Base-by-base conservation (phyloP, 2,888 invertebrate species). In the Rhimphoctona megacephalus region DNA sequence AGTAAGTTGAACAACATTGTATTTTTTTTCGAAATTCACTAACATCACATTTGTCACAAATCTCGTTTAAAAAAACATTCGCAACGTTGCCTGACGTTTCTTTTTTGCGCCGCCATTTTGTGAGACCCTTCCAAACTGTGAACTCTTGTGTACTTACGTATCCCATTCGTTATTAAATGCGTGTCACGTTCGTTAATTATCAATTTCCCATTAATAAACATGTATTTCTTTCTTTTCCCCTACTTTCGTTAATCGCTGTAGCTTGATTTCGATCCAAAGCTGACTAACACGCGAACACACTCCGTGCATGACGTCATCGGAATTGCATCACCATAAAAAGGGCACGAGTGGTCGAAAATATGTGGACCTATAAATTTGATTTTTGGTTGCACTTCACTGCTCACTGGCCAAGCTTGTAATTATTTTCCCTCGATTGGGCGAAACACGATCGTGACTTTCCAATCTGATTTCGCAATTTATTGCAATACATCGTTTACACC, bases 1-100 rank as follows among this genome's bases (percentile, higher is more conserved):
- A 95, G 97, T 97, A 95, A 97, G 97, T 97, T 87, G 25, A 95
- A 43, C 88, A 76, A 64, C 82, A 80, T 90, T 22, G 72, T 52
- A 9, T 49, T 33, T 66, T 69, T 57, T 61, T 17, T 57, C 57
- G 14, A 57, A 54, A 57, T 14, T 25, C 61, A 52, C 39, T 76
- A 80, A 76, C 25, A 7, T 30, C 61, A 61, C 30, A 14, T n/a
- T 30, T n/a, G 43, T 30, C 30, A 52, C 52, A 39, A 14, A 33
- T 30, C 22, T 36, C n/a, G 72, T 72, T 81, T 39, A 19, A 73
- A 81, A n/a, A 14, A 74, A 30, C 8, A 49, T 30, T 64, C 74
- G 46, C 8, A 36, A 43, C 19, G 66, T 64, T 64, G 46, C 36
- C 33, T 52, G 33, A 70, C 11, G 2, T 86, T 82, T 70, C 46